Conservation (phyloP, 1,140 invertebrate genomes). For the Papilio polyxenes region DNA sequence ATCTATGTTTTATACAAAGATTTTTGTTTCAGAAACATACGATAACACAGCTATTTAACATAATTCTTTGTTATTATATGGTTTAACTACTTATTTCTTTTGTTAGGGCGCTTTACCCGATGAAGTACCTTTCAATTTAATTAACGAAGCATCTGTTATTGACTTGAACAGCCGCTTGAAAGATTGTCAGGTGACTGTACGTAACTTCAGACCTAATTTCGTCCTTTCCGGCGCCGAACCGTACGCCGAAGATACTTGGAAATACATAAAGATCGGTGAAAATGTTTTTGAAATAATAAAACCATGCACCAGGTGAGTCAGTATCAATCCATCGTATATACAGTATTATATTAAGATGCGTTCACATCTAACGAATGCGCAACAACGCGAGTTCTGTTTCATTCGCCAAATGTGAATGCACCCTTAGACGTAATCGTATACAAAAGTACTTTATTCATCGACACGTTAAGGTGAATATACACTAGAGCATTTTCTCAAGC, state of each 20-base stretch:
- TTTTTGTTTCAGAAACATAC: too few species aligned
- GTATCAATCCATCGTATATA: constrained; percentile 2
- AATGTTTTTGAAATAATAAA: constrained; percentile 83
- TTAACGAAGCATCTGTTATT: constrained; percentile 83
- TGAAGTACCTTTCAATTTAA: constrained; percentile 81
- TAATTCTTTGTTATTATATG: constrained; percentile 17
- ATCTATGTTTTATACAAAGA: not conserved
- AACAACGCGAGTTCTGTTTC: too few species aligned
- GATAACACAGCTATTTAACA: constrained; percentile 23
- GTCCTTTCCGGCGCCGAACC: constrained; percentile 83
- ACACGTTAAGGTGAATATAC: too few species aligned
- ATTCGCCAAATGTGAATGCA: too few species aligned
- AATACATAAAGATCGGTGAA: constrained; percentile 85
- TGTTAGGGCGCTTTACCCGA: constrained; percentile 82
- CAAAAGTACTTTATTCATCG: too few species aligned
- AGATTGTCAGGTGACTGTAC: constrained; percentile 68
- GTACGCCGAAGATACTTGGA: constrained; percentile 86
- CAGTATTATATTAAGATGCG: too few species aligned
- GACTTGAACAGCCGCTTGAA: constrained; percentile 83
- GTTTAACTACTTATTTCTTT: constrained; percentile 35
- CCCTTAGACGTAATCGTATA: too few species aligned
- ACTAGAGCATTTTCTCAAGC: too few species aligned
- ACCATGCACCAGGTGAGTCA: constrained; percentile 82
- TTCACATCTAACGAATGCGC: too few species aligned
- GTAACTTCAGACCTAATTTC: constrained; percentile 85